Percentiles rank a stretch among this genome's conserved stretches.
Conservation (phyloP, 2,113 vertebrate species). For the Hippocampus abdominalis region DNA sequence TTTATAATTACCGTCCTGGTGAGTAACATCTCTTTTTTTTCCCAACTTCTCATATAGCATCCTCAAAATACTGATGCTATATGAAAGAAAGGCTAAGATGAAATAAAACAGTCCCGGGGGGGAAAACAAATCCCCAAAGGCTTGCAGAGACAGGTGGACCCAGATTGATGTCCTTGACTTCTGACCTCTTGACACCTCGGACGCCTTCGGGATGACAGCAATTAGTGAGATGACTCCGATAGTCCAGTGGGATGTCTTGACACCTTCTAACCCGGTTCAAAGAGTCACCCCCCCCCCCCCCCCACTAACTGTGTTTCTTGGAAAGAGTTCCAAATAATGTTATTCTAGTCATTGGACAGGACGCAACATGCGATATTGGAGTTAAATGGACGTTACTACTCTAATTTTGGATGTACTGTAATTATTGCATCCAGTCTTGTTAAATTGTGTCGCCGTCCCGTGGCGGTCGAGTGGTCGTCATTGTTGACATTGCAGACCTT, state of each 20-base stretch:
- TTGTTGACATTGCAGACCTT: not conserved
- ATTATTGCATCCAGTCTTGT: not conserved
- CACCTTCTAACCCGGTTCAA: conserved; percentile 9
- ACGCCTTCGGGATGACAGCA: conserved; percentile 38
- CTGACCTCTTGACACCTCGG: conserved; percentile 49
- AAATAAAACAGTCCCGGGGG: not conserved
- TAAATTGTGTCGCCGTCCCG: no score
- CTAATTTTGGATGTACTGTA: not conserved
- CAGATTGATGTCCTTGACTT: conserved; percentile 53
- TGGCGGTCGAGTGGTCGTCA: no score
- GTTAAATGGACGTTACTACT: no score
- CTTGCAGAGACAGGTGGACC: conserved; percentile 11
- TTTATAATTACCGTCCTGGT: not conserved
- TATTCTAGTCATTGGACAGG: not conserved
- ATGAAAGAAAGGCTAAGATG: not conserved
- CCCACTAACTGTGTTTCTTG: not conserved
- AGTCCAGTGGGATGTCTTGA: conserved; percentile 12
- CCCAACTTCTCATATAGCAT: no score
- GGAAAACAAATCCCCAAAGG: not conserved
- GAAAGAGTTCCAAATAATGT: not conserved
- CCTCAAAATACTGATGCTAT: not conserved
- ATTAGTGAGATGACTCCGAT: conserved; percentile 39
- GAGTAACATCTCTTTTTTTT: not conserved
- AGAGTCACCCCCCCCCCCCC: not conserved
- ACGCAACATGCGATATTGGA: no score